Evolutionary conservation across 2,888 invertebrate species (phyloP).

Genomic region (Pycnomerus fuliginosus): DNA sequence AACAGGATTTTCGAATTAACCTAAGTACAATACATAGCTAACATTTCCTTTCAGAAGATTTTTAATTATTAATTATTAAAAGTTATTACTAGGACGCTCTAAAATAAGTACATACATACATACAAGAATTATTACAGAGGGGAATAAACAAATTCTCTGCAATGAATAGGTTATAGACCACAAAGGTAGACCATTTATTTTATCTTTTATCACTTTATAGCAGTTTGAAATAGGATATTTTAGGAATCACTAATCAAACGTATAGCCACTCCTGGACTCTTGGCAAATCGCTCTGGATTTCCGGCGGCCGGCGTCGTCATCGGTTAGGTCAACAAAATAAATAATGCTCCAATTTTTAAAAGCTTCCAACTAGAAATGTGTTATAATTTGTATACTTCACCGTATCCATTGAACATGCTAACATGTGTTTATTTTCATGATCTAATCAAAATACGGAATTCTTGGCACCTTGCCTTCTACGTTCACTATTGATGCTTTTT

Average conservation of each 20-base stretch:
- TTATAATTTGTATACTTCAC: slow-evolving; percentile 21
- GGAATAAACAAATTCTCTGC: too few species aligned
- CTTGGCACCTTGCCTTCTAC: slow-evolving; percentile 22
- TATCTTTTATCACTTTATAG: too few species aligned
- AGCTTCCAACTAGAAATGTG: slow-evolving; percentile 4
- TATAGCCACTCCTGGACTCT: too few species aligned
- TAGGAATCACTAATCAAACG: too few species aligned
- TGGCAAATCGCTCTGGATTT: not conserved
- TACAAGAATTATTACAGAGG: too few species aligned
- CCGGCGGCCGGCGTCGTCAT: too few species aligned
- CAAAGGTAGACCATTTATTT: too few species aligned
- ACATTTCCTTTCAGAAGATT: slow-evolving; percentile 6
- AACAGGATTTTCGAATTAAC: slow-evolving; percentile 17
- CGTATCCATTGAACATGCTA: slow-evolving; percentile 23
- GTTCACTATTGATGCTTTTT: slow-evolving; percentile 14
- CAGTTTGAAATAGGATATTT: too few species aligned
- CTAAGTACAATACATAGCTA: slow-evolving; percentile 13
- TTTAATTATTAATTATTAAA: slow-evolving; percentile 15
- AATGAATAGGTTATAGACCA: too few species aligned
- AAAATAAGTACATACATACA: too few species aligned
- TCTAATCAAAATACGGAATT: slow-evolving; percentile 26
- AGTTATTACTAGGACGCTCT: too few species aligned
- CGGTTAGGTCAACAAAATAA: slow-evolving; percentile 12
- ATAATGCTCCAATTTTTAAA: slow-evolving; percentile 3
- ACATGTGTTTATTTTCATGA: slow-evolving; percentile 28